Base-by-base conservation (phyloP, 2,888 invertebrate genomes). In the Plebejus argus region DNA sequence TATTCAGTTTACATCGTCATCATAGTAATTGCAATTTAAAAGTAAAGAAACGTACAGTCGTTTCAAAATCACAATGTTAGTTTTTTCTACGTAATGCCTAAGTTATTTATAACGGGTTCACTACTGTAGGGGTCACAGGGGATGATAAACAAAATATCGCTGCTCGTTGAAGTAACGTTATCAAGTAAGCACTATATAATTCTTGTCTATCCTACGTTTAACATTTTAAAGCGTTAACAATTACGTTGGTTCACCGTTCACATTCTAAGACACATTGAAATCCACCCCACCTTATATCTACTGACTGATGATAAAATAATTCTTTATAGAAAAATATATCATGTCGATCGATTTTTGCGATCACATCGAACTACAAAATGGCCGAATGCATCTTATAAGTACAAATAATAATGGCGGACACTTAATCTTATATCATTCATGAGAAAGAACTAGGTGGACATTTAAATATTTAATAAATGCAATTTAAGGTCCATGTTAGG, bases 181-280 rank as follows among this genome's bases (percentile, higher is more conserved):
- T 66, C 28, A 1, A 33, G 66, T 66, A 66, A 66, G 66, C 66
- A 66, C 33, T 66, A 33, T 66, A 66, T 66, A 66, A 28, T 66
- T 66, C 66, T 66, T 66, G 18, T 33, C 28, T 74, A 74, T 74
- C 49, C 74, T 74, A 49, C 74, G 23, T 74, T 74, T 74, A 53
- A 74, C 74, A 74, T 53, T 49, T 49, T 74, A 74, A 74, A 74
- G 74, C 74, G 74, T 74, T 74, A 53, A 49, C 74, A 74, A 53
- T 74, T 74, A 74, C 53, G 74, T 74, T 74, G 74, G 74, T 74
- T 74, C 74, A 74, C 49, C 74, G 74, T 74, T 74, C 74, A 74
- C 49, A 53, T 66, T 74, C 74, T 74, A 74, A 74, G 74, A 74
- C 74, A 74, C 74, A 74, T 74, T 74, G 15, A 74, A 74, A 74